phyloP scores from a whole-genome alignment of 2,888 invertebrate species.

The Trissoscelio sp. region DNA sequence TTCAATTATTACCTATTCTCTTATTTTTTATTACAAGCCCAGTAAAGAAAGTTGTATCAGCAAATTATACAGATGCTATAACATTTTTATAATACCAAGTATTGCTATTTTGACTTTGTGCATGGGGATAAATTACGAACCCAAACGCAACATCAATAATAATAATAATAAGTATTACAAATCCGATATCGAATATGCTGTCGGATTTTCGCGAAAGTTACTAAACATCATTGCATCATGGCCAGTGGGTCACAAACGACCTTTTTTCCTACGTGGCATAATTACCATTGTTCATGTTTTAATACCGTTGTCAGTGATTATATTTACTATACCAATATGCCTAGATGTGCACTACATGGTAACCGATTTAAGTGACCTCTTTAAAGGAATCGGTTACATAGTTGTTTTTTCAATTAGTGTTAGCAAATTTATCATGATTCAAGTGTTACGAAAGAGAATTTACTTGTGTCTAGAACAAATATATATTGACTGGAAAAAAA shows the following conservation, averaged over 20 bases:
- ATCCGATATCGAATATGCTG: constrained; percentile 18
- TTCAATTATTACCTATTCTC: no score
- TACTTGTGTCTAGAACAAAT: constrained; percentile 18
- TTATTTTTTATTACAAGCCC: no score
- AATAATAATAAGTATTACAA: constrained; percentile 8
- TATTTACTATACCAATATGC: constrained; percentile 21
- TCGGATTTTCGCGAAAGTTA: background rate
- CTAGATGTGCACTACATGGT: background rate
- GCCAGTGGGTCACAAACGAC: background rate
- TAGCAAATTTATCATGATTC: constrained; percentile 22
- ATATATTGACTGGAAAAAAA: constrained; percentile 34
- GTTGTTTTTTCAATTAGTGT: background rate
- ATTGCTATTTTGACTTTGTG: no score
- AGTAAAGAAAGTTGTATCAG: no score
- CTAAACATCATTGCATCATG: constrained; percentile 24
- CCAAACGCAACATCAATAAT: no score
- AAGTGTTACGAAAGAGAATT: constrained; percentile 5
- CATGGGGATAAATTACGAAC: background rate
- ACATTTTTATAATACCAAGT: no score
- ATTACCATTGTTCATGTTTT: background rate
- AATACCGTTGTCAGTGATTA: background rate
- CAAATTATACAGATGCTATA: background rate
- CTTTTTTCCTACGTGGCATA: background rate
- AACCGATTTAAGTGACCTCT: background rate
- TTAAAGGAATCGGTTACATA: constrained; percentile 32